phyloP scores from a whole-genome alignment of 2,113 vertebrate genomes.

The Condylura cristata region DNA sequence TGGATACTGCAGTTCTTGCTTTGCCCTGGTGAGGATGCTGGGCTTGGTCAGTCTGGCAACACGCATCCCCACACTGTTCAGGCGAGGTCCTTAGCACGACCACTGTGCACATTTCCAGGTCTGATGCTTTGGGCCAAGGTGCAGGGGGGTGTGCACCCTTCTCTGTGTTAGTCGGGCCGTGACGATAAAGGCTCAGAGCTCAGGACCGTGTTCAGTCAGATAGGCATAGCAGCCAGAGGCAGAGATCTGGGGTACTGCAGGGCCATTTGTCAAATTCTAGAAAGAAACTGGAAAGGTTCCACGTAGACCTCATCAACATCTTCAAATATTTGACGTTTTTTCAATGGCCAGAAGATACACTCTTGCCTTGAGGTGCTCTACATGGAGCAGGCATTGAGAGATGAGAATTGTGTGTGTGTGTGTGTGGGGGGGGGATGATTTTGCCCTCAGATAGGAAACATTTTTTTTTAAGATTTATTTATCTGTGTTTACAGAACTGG shows the following conservation, averaged over 20 bases:
- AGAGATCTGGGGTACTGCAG: neutral
- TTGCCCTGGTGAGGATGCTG: conserved; percentile 1
- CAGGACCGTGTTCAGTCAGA: neutral
- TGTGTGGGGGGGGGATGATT: no score
- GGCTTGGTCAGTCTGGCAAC: neutral
- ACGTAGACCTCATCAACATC: neutral
- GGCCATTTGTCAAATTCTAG: neutral
- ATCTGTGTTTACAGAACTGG: no score
- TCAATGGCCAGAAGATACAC: neutral
- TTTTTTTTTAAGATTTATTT: no score
- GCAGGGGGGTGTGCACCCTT: neutral
- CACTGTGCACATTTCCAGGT: neutral
- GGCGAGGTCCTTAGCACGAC: neutral
- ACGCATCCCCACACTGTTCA: neutral
- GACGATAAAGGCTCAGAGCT: neutral
- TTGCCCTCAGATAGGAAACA: neutral
- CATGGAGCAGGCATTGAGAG: neutral
- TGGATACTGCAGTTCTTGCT: neutral
- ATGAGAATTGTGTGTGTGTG: no score
- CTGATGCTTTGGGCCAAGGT: no score
- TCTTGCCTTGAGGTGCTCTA: neutral
- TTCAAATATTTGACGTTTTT: neutral
- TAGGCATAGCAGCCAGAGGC: neutral
- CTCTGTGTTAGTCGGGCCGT: neutral
- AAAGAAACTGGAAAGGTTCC: neutral